phyloP scores from a whole-genome alignment of 1,140 invertebrate genomes.

The Piezodorus guildinii region DNA sequence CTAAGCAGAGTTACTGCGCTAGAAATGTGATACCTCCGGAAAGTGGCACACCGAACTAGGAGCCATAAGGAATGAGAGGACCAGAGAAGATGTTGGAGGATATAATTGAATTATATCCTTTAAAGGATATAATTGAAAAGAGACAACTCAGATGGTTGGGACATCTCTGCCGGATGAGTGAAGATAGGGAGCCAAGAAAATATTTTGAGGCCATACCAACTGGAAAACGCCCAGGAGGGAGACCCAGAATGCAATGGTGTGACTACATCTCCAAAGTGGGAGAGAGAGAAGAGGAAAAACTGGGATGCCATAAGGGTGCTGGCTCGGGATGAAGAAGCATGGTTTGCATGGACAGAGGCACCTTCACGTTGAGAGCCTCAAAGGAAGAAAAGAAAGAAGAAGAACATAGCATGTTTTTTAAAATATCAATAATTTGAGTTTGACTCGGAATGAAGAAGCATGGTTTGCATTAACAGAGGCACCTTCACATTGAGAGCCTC shows the following conservation, averaged over 20 bases:
- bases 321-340: too few relatives aligned
- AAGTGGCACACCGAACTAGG: neutral
- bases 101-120: neutral
- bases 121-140: neutral
- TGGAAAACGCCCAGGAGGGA: neutral
- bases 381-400: too few relatives aligned
- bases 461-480: too few relatives aligned
- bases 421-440: too few relatives aligned
- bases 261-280: neutral
- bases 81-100: neutral
- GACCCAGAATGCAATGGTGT: neutral
- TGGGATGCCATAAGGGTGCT: neutral
- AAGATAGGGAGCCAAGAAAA: neutral
- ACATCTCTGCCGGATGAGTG: neutral
- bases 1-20: neutral
- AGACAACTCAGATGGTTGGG: neutral
- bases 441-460: too few relatives aligned
- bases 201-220: neutral
- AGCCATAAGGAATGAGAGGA: neutral
- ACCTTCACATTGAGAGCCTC: too few relatives aligned
- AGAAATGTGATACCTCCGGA: constrained; percentile 3
- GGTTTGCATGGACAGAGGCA: too few relatives aligned
- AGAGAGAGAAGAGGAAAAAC: neutral
- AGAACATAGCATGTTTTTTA: too few relatives aligned
- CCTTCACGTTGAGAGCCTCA: too few relatives aligned